phyloP scores from a whole-genome alignment of 2,797 vertebrate genomes.

The Echeneis naucrates region DNA sequence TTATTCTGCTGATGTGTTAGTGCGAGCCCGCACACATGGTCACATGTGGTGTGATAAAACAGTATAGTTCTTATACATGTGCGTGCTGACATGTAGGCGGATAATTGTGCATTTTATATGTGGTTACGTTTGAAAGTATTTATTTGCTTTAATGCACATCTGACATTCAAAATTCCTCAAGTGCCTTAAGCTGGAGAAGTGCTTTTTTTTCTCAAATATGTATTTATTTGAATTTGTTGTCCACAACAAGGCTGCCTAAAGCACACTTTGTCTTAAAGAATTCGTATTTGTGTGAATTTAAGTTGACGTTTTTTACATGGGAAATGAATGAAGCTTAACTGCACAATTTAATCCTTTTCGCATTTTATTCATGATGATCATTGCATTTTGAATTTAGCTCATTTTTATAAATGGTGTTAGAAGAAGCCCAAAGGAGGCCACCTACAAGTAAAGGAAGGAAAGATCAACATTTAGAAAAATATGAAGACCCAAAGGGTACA shows the following conservation, averaged over 20 bases:
- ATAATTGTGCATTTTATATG: not conserved
- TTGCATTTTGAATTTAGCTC: not conserved
- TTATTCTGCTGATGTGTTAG: constrained; percentile 2
- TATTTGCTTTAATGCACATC: constrained; percentile 28
- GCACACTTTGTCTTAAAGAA: not conserved
- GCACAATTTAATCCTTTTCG: not conserved
- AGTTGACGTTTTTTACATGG: not conserved
- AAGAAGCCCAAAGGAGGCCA: not conserved
- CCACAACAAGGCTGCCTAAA: not conserved
- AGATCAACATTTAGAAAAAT: not conserved
- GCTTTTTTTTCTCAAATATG: not conserved
- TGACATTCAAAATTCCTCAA: constrained; percentile 16
- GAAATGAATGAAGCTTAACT: not conserved
- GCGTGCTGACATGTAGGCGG: not conserved
- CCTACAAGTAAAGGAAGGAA: not conserved
- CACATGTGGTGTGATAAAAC: not conserved
- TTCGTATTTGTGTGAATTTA: not conserved
- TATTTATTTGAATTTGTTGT: constrained; percentile 26
- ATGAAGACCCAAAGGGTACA: not conserved
- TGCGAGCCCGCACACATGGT: not conserved
- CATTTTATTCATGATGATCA: constrained; percentile 2
- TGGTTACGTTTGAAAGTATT: constrained; percentile 13
- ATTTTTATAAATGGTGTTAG: not conserved
- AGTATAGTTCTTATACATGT: not conserved
- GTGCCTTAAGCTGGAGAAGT: constrained; percentile 14